Base-by-base conservation (phyloP, 2,888 invertebrate species). In the Idaea biselata region DNA sequence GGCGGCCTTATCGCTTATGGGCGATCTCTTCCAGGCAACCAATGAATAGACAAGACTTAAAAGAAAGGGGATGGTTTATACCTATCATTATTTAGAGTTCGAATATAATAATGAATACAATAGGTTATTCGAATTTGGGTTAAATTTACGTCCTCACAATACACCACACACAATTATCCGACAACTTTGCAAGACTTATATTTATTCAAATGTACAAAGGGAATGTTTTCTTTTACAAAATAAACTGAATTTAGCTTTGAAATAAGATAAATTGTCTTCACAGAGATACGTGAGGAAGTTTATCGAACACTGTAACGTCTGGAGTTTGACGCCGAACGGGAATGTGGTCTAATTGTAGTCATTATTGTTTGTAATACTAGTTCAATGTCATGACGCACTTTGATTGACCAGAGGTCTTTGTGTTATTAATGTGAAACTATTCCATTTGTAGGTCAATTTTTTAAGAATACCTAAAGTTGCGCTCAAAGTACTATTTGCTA, bases 381-480 rank as follows among this genome's bases (percentile, higher is more conserved):
- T 81, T 83, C 85, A 85, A 84, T 83, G 85, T 84, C 83, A 82
- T 69, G 72, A 76, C 67, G 66, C 64, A 71, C 66, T 63, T 75
- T 66, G 68, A 69, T 68, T 63, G 61, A 60, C 67, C 73, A 74
- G 67, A 78, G 70, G 71, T 58, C 63, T 66, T 59, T 61, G 59
- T 17, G 18, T 56, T 56, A 17, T n/a, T 56, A 56, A 56, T 16
- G 18, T 16, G 18, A 56, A 44, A 44, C 44, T 8, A 44, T 44
- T 44, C 11, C 44, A 44, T 44, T 44, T 44, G 11, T 44, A 44
- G 44, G 44, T 44, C 44, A 44, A 44, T 14, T 44, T 44, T 44
- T 44, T 0, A 14, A 44, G 44, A 44, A 44, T 44, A 25, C 25
- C 25, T 25, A 14, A 11, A 1, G 11, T 44, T 11, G 11, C 6